Base-by-base conservation (phyloP, 2,888 invertebrate species). In the Eristalinus aeneus region DNA sequence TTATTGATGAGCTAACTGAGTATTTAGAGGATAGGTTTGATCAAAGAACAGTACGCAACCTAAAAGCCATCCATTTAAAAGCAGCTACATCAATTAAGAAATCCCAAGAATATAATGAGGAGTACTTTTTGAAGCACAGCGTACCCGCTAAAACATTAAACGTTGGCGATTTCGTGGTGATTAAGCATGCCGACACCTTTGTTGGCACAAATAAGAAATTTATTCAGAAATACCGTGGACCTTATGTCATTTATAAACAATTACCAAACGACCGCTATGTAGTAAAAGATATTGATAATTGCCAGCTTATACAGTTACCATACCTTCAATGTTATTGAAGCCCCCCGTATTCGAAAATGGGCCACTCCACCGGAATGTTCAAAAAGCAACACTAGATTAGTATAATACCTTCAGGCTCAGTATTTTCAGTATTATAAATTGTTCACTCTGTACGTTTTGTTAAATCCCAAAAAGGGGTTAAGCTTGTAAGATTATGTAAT, bases 1-100 rank as follows among this genome's bases (percentile, higher is more conserved):
- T 87, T 23, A 46, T 80, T 32, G 89, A 90, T 53, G 63, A 78
- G 20, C 20, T 88, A 16, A 72, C 74, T 36, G 61, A 75, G n/a
- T 65, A 76, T 36, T 34, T 72, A n/a, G 22, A 10, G 2, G 27
- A 65, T 2, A 65, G 46, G n/a, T 23, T 22, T 36, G 10, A 3
- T 22, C 0, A n/a, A 6, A 8, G 31, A 1, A 8, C 1, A 1
- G n/a, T 31, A n/a, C 60, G 60, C 1, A 8, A 32, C 31, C 4
- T 60, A 31, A n/a, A n/a, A 8, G 12, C 3, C 12, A 11, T 8
- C n/a, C 11, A 31, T 1, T n/a, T 12, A n/a, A 12, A 60, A 31
- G 60, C 60, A n/a, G 12, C 12, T 1, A 31, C 2, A 5, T n/a
- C 60, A 5, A 60, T 60, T n/a, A n/a, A 60, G 9, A 32, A 11